Evolutionary conservation across 2,888 invertebrate species (phyloP), one percentile per base, ranked within the genome.

Genomic region (Melanostoma scalare): DNA sequence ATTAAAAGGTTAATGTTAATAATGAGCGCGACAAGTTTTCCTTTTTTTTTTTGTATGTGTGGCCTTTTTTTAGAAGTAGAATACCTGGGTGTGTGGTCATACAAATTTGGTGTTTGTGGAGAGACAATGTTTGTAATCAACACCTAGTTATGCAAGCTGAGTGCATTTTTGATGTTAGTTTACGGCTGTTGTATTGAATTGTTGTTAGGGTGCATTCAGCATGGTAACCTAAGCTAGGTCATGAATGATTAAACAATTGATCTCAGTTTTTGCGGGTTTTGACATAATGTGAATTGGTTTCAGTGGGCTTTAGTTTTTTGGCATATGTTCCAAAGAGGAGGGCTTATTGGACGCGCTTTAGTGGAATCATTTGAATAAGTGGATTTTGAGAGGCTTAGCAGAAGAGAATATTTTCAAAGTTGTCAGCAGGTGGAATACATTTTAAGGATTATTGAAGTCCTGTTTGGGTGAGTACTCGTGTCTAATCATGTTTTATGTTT

Each of bases 1-100:
- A 84, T 84, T 84, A 84, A 84, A 84, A 79, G 78, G 84, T 78
- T 84, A 79, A 78, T 82, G 73, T 78, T 69, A 46, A 65, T 73
- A 82, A 63, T 74, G 71, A 48, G 63, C 5, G 6, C 6, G 35
- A 36, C 36, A 48, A 20, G 20, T 20, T 20, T 20, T 20, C 20
- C 20, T 63, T 5, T 9, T 46, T 46, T 20, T 36, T 35, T 38
- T 3, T 38, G 6, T 4, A 61, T 20, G 36, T 6, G 30, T 3
- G 3, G 20, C 1, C 20, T 20, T 20, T 20, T 20, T n/a, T 6
- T 33, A 5, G 4, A 35, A 6, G 6, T 35, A n/a, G 56, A 9
- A 38, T 31, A 20, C 3, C 8, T n/a, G 4, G 20, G 20, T 31
- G 9, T 63, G 63, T 38, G 56, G 75, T 68, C 53, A 44, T 8